These are phyloP conservation scores for Eira barbara DNA, from an alignment of 2,113 vertebrate genomes.

Conservation along the genomic window DNA sequence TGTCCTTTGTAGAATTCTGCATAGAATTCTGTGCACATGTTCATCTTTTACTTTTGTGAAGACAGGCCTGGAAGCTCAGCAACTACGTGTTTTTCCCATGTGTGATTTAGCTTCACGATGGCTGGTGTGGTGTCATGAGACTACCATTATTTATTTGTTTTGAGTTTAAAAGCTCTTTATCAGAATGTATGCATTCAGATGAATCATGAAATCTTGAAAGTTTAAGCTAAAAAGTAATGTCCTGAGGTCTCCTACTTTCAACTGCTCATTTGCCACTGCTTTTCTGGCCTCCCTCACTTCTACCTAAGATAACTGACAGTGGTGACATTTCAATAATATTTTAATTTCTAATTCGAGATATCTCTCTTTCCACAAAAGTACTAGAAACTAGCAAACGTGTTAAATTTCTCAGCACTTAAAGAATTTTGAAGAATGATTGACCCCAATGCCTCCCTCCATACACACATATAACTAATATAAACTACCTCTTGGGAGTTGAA, in stretches of 20 bases:
- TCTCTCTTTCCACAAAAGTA: background rate
- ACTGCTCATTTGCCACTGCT: background rate
- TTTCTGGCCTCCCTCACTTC: background rate
- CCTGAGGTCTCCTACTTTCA: background rate
- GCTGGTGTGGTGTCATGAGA: background rate
- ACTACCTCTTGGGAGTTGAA: background rate
- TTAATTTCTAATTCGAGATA: background rate
- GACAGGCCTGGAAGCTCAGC: background rate
- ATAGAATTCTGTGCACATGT: background rate
- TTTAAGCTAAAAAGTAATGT: background rate
- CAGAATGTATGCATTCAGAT: background rate
- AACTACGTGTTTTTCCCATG: background rate
- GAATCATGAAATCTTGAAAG: background rate
- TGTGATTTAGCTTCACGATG: background rate
- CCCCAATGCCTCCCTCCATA: background rate
- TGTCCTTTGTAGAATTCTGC: background rate
- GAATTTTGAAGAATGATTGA: background rate
- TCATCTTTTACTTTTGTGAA: background rate
- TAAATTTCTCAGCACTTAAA: conserved; percentile 8
- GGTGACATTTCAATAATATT: background rate
- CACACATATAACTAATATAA: background rate
- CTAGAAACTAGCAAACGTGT: background rate
- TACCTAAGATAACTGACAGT: background rate
- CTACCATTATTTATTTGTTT: background rate
- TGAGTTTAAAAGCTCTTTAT: background rate